A percentile compares a stretch with the other conserved stretches of the same genome.
These are phyloP conservation scores for Halictus ligatus DNA, from an alignment of 2,888 invertebrate species.

Conservation along the genomic window DNA sequence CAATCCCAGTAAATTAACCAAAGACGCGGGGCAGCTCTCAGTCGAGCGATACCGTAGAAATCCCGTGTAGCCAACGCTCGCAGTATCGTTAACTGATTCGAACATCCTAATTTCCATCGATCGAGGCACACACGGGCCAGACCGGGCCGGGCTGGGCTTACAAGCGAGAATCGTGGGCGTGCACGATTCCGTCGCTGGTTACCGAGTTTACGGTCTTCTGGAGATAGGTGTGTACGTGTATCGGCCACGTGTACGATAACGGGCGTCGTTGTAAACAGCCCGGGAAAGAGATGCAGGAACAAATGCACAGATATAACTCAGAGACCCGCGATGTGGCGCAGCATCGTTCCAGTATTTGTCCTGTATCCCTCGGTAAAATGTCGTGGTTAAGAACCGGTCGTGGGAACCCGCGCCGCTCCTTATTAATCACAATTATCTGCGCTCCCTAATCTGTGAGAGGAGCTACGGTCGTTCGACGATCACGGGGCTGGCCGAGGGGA, in stretches of 20 bases:
- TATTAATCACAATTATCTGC: constrained; percentile 14
- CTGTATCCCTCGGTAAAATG: neutral
- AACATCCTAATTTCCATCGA: constrained; percentile 53
- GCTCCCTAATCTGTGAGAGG: constrained; percentile 5
- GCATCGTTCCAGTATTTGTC: neutral
- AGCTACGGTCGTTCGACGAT: neutral
- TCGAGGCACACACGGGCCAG: constrained; percentile 18
- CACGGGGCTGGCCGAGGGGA: neutral
- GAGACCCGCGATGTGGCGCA: neutral
- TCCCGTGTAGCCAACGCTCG: constrained; percentile 6
- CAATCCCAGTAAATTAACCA: constrained; percentile 16
- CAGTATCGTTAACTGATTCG: constrained; percentile 48
- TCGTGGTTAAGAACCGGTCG: constrained; percentile 4
- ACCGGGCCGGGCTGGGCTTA: constrained; percentile 17
- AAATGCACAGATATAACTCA: constrained; percentile 7
- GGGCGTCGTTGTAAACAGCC: constrained; percentile 23
- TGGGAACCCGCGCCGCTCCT: neutral
- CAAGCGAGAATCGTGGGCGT: constrained; percentile 40
- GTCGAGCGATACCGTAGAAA: constrained; percentile 26
- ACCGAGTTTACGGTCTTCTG: constrained; percentile 50
- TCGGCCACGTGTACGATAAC: constrained; percentile 32
- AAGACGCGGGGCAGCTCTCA: neutral
- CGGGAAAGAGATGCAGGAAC: constrained; percentile 35
- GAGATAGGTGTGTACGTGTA: constrained; percentile 31
- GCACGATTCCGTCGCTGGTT: constrained; percentile 59